Base-by-base conservation (phyloP, 2,888 invertebrate genomes). In the Hemaris fuciformis region DNA sequence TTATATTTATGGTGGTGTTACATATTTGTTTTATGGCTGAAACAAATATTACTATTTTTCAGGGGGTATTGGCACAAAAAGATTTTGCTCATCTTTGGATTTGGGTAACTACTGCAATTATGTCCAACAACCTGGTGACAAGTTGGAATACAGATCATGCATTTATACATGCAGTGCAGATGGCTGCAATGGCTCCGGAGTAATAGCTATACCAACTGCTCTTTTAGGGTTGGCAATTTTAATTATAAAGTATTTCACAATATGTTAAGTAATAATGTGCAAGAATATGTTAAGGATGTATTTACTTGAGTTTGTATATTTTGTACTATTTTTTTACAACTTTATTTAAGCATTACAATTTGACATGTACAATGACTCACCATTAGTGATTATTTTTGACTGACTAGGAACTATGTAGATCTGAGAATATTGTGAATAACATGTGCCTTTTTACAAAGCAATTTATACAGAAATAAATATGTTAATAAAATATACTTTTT, bases 81-180 rank as follows among this genome's bases (percentile, higher is more conserved):
- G 98, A 68, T 98, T 95, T 80, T 98, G 98, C 83, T 98, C 98
- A 1, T 95, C 98, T 0, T 89, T 96, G 75, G 96, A 98, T 84
- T 89, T 97, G 77, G 98, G 98, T 15, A 97, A 97, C 84, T 97
- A 97, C 76, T 98, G 98, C 85, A 96, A 98, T 80, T 97, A 97
- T 84, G 97, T 98, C 0, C 91, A 94, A 66, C 96, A 98, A 70
- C 95, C 95, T 6, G 98, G 98, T n/a, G 98, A 98, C 82, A 94
- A 93, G 73, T 87, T 97, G 73, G 95, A 95, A 63, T 98, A 98
- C 84, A 94, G 98, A 69, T 97, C 98, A 2, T 98, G 98, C 84
- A 95, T 98, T 60, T 97, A 94, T 81, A 98, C 98, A 0, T 98
- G 98, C 77, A 89, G 93, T 62, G 94, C 95, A 0, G 96, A 98